Percentiles rank a stretch among this genome's conserved stretches.
Evolutionary conservation across 2,888 invertebrate species (phyloP).

Genomic region (Himalopsyche anomala): DNA sequence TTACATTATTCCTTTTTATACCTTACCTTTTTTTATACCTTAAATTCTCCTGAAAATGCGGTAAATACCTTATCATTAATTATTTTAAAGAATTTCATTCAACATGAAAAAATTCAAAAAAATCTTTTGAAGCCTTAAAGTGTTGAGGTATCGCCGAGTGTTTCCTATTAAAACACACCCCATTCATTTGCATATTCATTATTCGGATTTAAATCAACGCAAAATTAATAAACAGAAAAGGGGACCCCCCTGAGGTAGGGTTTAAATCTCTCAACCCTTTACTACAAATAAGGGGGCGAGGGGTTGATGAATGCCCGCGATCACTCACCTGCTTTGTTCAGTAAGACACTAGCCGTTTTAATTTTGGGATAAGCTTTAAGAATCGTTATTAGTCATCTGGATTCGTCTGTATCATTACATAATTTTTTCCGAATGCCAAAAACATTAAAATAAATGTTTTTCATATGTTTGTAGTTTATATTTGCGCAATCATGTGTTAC

Average conservation of each 20-base stretch:
- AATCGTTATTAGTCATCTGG: not conserved
- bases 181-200: constrained; percentile 58
- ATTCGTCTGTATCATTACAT: not conserved
- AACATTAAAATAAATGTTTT: too few species aligned
- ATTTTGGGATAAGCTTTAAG: not conserved
- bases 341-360: not conserved
- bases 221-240: constrained; percentile 52
- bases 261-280: constrained; percentile 24
- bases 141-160: not conserved
- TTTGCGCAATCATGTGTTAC: too few species aligned
- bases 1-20: too few species aligned
- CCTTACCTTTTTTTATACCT: too few species aligned
- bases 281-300: constrained; percentile 1
- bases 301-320: not conserved
- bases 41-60: too few species aligned
- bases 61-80: too few species aligned
- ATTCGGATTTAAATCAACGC: constrained; percentile 56
- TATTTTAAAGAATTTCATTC: too few species aligned
- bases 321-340: constrained; percentile 26
- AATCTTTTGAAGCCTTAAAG: not conserved
- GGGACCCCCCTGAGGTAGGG: constrained; percentile 10
- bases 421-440: too few species aligned
- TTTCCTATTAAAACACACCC: constrained; percentile 47
- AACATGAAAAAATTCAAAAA: not conserved
- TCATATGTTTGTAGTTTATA: too few species aligned